Percentiles rank a stretch among this genome's conserved stretches.
Evolutionary conservation across 2,888 invertebrate genomes (phyloP).

Genomic region (Sphaeridia pumilis): DNA sequence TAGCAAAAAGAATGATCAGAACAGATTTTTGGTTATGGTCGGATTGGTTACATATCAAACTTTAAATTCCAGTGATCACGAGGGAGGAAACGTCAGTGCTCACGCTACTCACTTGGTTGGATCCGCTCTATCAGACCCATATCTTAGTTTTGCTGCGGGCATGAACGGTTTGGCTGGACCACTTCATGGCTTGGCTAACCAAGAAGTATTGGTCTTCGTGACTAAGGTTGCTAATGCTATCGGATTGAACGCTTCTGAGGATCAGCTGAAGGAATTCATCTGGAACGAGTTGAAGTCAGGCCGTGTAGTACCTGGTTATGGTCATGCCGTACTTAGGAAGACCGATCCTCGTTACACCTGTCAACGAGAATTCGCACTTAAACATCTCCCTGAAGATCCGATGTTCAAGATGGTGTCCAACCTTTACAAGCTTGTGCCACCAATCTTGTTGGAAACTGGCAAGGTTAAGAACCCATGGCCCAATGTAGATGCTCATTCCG

Average conservation of each 20-base stretch:
- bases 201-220: conserved; percentile 84
- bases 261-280: conserved; percentile 88
- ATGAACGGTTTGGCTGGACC: conserved; percentile 92
- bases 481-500: conserved; percentile 94
- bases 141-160: conserved; percentile 81
- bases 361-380: conserved; percentile 86
- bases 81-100: conserved; percentile 92
- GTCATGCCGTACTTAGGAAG: conserved; percentile 89
- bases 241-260: conserved; percentile 73
- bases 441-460: conserved; percentile 79
- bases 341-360: conserved; percentile 87
- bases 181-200: conserved; percentile 89
- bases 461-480: conserved; percentile 99
- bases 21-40: not conserved
- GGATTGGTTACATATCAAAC: not conserved
- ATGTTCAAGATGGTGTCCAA: conserved; percentile 83
- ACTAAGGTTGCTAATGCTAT: conserved; percentile 76
- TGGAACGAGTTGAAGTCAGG: conserved; percentile 93
- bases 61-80: conserved; percentile 61
- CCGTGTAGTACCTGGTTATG: conserved; percentile 94
- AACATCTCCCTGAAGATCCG: conserved; percentile 83
- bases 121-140: conserved; percentile 86
- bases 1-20: not conserved
- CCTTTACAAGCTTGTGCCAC: conserved; percentile 84
- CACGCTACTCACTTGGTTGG: conserved; percentile 89